Conservation (phyloP, 2,797 vertebrate genomes). For the Psittacula derbiana region DNA sequence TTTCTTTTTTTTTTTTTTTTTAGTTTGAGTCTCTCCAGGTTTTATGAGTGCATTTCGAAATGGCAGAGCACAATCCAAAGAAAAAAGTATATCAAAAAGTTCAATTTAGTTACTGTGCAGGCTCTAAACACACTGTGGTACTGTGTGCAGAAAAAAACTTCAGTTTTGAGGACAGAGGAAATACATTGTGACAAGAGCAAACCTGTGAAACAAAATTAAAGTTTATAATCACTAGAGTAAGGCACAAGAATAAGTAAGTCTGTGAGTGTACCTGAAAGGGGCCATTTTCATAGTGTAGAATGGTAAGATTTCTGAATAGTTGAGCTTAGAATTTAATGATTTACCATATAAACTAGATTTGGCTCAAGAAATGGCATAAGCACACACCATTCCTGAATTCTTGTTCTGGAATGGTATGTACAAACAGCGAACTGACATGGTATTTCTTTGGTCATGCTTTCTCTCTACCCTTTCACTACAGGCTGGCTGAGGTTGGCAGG, state of each 20-base stretch:
- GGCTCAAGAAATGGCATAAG: not conserved
- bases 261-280: not conserved
- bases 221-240: not conserved
- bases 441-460: not conserved
- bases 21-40: not conserved
- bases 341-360: not conserved
- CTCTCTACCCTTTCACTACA: not conserved
- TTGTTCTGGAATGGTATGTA: not conserved
- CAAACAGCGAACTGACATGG: not conserved
- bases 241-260: not conserved
- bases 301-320: not conserved
- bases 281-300: not conserved
- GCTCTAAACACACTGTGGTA: not conserved
- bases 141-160: not conserved
- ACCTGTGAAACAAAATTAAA: not conserved
- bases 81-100: not conserved
- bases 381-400: not conserved
- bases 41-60: not conserved
- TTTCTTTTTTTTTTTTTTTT: not conserved
- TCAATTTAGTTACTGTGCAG: not conserved
- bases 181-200: rapidly evolving
- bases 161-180: not conserved
- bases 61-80: not conserved
- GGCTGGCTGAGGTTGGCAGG: not conserved
- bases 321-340: not conserved